Conservation (phyloP, 2,113 vertebrate genomes). For the Phalacrocorax brasilianus region DNA sequence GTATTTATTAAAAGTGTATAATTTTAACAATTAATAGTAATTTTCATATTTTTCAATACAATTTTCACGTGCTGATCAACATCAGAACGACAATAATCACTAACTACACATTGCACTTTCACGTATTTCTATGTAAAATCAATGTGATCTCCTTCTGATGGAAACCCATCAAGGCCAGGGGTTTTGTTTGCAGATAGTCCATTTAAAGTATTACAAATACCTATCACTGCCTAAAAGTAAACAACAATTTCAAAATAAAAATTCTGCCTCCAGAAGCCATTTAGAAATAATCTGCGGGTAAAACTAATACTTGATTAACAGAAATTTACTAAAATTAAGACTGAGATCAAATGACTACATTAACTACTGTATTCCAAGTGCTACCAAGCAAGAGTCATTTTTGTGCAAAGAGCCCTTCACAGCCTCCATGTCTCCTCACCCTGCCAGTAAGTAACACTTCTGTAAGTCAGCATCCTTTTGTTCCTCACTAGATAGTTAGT, state of each 20-base stretch:
- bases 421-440: not conserved
- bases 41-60: not conserved
- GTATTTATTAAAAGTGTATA: not conserved
- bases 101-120: not conserved
- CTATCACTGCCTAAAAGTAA: not conserved
- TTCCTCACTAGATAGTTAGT: not conserved
- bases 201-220: not conserved
- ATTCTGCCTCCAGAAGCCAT: not conserved
- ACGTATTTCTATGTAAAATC: not conserved
- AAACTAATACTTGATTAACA: not conserved
- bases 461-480: not conserved
- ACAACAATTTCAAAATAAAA: not conserved
- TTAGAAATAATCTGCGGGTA: not conserved
- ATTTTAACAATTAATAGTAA: not conserved
- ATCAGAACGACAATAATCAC: not conserved
- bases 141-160: not conserved
- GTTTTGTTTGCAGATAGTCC: not conserved
- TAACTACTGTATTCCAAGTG: not conserved
- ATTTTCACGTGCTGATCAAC: not conserved
- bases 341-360: not conserved
- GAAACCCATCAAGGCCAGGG: not conserved
- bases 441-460: not conserved
- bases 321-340: not conserved
- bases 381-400: not conserved
- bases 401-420: not conserved